Evolutionary conservation across 2,888 invertebrate genomes (phyloP).

Genomic region (Eumacrocentrus americanus): DNA sequence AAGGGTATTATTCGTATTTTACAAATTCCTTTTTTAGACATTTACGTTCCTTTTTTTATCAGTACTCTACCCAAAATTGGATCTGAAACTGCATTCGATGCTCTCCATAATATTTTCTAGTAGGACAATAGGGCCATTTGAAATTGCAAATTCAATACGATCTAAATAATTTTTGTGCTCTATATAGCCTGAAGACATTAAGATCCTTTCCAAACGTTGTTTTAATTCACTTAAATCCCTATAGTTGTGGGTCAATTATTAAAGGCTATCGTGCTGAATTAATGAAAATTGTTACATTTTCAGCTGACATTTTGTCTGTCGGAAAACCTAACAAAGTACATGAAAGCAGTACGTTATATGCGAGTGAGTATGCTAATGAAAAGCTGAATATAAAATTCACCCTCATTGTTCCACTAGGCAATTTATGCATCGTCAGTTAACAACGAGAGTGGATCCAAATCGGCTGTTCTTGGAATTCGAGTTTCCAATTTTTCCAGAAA

Average conservation of each 20-base stretch:
- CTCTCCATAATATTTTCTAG: conserved; percentile 90
- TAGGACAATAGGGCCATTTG: conserved; percentile 77
- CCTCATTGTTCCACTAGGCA: conserved; percentile 94
- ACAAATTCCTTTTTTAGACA: conserved; percentile 4
- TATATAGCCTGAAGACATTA: conserved; percentile 76
- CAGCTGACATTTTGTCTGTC: conserved; percentile 90
- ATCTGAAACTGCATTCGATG: conserved; percentile 89
- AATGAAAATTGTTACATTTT: conserved; percentile 90
- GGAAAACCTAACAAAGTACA: conserved; percentile 74
- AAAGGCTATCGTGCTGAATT: conserved; percentile 92
- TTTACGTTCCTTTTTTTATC: conserved; percentile 81
- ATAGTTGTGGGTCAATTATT: conserved; percentile 93
- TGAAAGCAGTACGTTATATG: not conserved
- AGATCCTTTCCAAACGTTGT: conserved; percentile 78
- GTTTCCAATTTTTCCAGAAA: conserved; percentile 73
- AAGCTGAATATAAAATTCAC: conserved; percentile 45
- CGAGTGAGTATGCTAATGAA: not conserved
- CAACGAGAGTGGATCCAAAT: conserved; percentile 83
- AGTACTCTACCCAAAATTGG: conserved; percentile 86
- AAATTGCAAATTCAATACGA: conserved; percentile 76
- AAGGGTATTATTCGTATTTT: conserved; percentile 14
- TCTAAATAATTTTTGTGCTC: conserved; percentile 85
- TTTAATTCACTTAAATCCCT: conserved; percentile 96
- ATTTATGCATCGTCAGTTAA: conserved; percentile 91
- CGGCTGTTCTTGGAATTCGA: conserved; percentile 79